phyloP scores from a whole-genome alignment of 2,888 invertebrate genomes.

The Eledone cirrhosa region DNA sequence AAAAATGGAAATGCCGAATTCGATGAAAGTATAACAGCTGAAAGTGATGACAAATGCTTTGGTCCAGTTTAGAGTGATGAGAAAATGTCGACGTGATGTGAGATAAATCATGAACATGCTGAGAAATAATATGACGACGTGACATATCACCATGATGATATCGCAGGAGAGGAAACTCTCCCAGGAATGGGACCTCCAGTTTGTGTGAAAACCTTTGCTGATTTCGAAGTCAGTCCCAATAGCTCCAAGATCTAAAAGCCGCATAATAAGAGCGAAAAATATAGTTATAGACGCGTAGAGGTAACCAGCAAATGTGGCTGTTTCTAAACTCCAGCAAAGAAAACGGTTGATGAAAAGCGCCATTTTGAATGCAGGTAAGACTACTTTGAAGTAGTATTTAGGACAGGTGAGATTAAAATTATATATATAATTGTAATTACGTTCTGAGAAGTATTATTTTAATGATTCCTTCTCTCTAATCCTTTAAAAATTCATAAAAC shows the following conservation, averaged over 20 bases:
- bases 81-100: constrained; percentile 59
- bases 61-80: constrained; percentile 58
- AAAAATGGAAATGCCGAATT: constrained; percentile 61
- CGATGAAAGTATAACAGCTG: constrained; percentile 59
- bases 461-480: too few relatives aligned
- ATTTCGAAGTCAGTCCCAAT: constrained; percentile 58
- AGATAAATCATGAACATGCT: constrained; percentile 57
- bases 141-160: constrained; percentile 53
- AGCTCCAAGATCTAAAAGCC: constrained; percentile 57
- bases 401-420: too few relatives aligned
- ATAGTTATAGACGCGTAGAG: constrained; percentile 47
- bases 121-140: constrained; percentile 48
- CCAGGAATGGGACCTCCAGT: constrained; percentile 64
- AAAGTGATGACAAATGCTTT: constrained; percentile 54
- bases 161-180: constrained; percentile 65
- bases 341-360: constrained; percentile 51
- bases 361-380: constrained; percentile 42
- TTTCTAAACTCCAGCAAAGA: constrained; percentile 54
- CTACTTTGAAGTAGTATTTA: too few relatives aligned
- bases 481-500: too few relatives aligned
- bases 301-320: constrained; percentile 50
- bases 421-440: too few relatives aligned
- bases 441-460: too few relatives aligned
- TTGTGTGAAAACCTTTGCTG: constrained; percentile 58
- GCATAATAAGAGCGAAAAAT: constrained; percentile 48